Evolutionary conservation across 1,140 invertebrate genomes (phyloP).

Genomic region (Aradophagus sp.): DNA sequence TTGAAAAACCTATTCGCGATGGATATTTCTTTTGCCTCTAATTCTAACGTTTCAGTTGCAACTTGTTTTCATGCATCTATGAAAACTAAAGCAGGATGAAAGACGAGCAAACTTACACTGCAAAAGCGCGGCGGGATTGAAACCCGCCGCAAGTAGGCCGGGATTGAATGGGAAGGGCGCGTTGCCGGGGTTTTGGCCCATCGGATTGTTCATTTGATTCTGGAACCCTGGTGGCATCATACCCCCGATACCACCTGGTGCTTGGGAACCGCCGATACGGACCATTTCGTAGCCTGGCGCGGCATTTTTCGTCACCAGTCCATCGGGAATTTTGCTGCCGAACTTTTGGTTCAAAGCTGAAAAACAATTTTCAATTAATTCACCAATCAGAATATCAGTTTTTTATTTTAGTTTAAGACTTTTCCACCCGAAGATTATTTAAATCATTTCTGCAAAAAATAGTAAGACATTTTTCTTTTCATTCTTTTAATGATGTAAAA

Average conservation of each 20-base stretch:
- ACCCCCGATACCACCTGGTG: conserved; percentile 21
- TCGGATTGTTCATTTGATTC: conserved; percentile 62
- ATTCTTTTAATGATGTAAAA: too few species aligned
- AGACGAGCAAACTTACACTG: conserved; percentile 71
- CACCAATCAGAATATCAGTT: too few species aligned
- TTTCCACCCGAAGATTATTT: too few species aligned
- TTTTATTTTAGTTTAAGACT: too few species aligned
- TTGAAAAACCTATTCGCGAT: too few species aligned
- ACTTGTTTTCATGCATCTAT: too few species aligned
- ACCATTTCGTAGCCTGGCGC: conserved; percentile 74
- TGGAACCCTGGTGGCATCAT: conserved; percentile 56
- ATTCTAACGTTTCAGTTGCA: too few species aligned
- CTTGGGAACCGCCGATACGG: conserved; percentile 67
- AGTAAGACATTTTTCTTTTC: too few species aligned
- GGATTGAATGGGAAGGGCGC: conserved; percentile 36
- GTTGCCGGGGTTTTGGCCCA: conserved; percentile 47
- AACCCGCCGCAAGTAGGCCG: conserved; percentile 64
- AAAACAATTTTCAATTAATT: too few species aligned
- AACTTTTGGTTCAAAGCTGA: conserved; percentile 65
- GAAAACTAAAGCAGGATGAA: too few species aligned
- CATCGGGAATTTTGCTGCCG: conserved; percentile 72
- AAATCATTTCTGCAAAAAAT: too few species aligned
- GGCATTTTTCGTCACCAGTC: conserved; percentile 75
- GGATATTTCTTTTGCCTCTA: too few species aligned
- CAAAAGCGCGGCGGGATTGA: conserved; percentile 82